Evolutionary conservation across 2,113 vertebrate species (phyloP).

Genomic region (Rutilus rutilus): DNA sequence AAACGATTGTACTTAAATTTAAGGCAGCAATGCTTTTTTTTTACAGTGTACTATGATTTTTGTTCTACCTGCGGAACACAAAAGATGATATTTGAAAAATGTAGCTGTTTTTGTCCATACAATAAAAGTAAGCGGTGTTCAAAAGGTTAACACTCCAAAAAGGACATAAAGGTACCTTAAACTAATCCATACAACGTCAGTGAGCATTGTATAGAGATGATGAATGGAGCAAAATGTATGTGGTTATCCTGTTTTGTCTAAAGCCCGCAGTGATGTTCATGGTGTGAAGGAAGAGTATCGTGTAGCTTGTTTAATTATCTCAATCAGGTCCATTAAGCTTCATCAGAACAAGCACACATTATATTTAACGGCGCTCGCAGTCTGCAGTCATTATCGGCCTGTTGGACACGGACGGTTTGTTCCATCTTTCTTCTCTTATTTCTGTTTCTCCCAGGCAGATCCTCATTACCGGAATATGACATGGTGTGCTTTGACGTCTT

Average conservation of each 20-base stretch:
- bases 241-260: not conserved
- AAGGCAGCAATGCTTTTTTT: no score
- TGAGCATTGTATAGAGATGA: no score
- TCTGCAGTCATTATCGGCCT: not conserved
- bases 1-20: no score
- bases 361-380: not conserved
- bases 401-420: constrained; percentile 8
- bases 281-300: not conserved
- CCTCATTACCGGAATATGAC: constrained; percentile 25
- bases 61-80: no score
- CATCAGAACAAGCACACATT: not conserved
- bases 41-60: no score
- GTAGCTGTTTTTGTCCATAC: no score
- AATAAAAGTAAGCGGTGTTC: no score
- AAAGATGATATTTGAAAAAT: no score
- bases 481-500: not conserved
- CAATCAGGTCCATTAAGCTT: constrained; percentile 19
- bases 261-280: not conserved
- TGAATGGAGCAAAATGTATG: not conserved
- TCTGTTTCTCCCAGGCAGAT: constrained; percentile 18
- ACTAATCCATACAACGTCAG: no score
- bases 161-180: no score
- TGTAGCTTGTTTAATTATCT: constrained; percentile 26
- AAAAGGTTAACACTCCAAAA: no score
- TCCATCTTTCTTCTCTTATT: constrained; percentile 5